phyloP scores from a whole-genome alignment of 92 coral and sea anemone species.

The Heliopora coerulea region DNA sequence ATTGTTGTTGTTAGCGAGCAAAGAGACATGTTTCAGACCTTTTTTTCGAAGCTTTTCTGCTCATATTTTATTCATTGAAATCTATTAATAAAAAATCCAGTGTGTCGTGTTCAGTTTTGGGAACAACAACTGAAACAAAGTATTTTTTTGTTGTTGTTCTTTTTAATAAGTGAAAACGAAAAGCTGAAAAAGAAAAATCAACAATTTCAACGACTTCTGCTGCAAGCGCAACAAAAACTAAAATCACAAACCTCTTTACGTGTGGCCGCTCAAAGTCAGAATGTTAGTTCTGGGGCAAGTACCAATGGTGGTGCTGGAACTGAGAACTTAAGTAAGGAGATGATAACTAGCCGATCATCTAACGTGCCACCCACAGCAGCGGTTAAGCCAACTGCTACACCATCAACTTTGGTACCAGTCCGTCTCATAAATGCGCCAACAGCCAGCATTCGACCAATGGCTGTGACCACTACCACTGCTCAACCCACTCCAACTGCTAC shows the following conservation, averaged over 20 bases:
- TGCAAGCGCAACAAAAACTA: slow-evolving; percentile 72
- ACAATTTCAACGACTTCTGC: slow-evolving; percentile 76
- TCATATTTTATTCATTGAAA: too few relatives aligned
- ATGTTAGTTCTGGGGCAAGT: slow-evolving; percentile 1
- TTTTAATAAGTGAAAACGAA: slow-evolving; percentile 62
- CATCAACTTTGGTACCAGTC: slow-evolving; percentile 54
- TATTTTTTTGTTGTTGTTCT: background rate
- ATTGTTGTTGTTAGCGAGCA: too few relatives aligned
- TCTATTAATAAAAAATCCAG: too few relatives aligned
- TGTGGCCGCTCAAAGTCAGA: slow-evolving; percentile 59
- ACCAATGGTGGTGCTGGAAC: background rate
- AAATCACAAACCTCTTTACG: slow-evolving; percentile 54
- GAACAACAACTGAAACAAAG: too few relatives aligned
- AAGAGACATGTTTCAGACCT: too few relatives aligned
- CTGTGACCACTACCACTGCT: slow-evolving; percentile 80
- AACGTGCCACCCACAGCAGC: slow-evolving; percentile 92
- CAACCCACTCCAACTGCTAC: slow-evolving; percentile 77
- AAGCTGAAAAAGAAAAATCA: slow-evolving; percentile 72
- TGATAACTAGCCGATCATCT: slow-evolving; percentile 37
- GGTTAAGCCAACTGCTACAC: slow-evolving; percentile 93
- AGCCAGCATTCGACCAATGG: slow-evolving; percentile 95
- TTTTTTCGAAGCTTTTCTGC: too few relatives aligned
- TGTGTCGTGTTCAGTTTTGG: too few relatives aligned
- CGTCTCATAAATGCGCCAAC: slow-evolving; percentile 81
- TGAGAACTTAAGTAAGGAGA: background rate